Base-by-base conservation (phyloP, 2,888 invertebrate genomes). In the Parelbella ahira region DNA sequence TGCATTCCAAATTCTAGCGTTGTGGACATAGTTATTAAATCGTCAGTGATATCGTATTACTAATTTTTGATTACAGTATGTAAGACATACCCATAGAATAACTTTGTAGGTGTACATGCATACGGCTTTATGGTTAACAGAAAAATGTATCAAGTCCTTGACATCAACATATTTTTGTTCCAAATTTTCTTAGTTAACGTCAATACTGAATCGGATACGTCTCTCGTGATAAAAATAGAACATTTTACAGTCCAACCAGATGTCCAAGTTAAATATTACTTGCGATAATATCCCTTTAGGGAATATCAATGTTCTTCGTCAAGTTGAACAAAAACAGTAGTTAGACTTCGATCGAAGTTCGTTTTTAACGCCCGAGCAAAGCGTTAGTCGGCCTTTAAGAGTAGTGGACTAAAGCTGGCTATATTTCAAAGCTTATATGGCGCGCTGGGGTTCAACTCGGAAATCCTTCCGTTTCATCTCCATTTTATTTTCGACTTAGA, bases 391-490 rank as follows among this genome's bases (percentile, higher is more conserved):
- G 57, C 50, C 52, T 56, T 49, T 48, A 37, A 58, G 63, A 63
- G 64, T 62, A 60, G 66, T 66, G 55, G 54, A 43, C 50, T 46
- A 39, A 44, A 54, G 63, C 63, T 63, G 54, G 61, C 66, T 66
- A 76, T 78, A 76, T 76, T 75, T 76, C 69, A 71, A 68, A 69
- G 67, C 67, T 70, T 69, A 69, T 65, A 62, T 55, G 57, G 60
- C 59, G 52, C 60, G 51, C 56, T 54, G 49, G 58, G 64, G 54
- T 67, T 60, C 64, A 67, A 70, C 68, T 68, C 58, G 56, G 58
- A 65, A 71, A 74, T 77, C 76, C 70, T 67, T 72, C 54, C 70
- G 68, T 72, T 80, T 70, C 68, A 74, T 78, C 73, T 78, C 67
- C 69, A 76, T 77, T 80, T 77, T 77, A 75, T 72, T 74, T 69